Percentiles rank a stretch among this genome's conserved stretches.
Conservation (phyloP, 2,888 invertebrate genomes). For the Cheilosia variabilis region DNA sequence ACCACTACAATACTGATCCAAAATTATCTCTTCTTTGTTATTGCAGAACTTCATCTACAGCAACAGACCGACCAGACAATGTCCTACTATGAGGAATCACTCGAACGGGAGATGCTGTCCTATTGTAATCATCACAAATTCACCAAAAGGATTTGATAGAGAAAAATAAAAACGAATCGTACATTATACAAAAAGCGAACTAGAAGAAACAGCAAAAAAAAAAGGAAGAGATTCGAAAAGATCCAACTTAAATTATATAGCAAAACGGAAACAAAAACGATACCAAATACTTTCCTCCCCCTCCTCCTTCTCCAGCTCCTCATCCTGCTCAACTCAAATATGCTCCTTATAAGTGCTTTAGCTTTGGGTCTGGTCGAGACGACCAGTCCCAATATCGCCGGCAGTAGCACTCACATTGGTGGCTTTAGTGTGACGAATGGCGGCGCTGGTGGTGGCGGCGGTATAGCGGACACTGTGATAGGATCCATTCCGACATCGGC, state of each 20-base stretch:
- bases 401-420: constrained; percentile 78
- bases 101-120: constrained; percentile 65
- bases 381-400: constrained; percentile 79
- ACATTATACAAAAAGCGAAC: background rate
- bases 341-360: constrained; percentile 80
- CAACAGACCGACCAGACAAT: constrained; percentile 50
- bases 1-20: constrained; percentile 21
- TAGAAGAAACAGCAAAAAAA: constrained; percentile 16
- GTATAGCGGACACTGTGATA: constrained; percentile 75
- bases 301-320: constrained; percentile 6
- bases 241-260: constrained; percentile 22
- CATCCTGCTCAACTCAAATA: constrained; percentile 70
- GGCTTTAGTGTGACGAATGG: constrained; percentile 76
- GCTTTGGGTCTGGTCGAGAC: constrained; percentile 79
- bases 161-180: constrained; percentile 49
- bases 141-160: constrained; percentile 74
- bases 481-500: constrained; percentile 71
- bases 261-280: constrained; percentile 72
- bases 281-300: constrained; percentile 57
- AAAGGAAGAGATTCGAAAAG: background rate
- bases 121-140: constrained; percentile 67
- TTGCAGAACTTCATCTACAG: constrained; percentile 61
- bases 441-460: constrained; percentile 74
- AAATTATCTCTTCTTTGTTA: constrained; percentile 29
- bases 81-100: constrained; percentile 70